Base-by-base conservation (phyloP, 1,140 invertebrate genomes). In the Meloidogyne chitwoodi region DNA sequence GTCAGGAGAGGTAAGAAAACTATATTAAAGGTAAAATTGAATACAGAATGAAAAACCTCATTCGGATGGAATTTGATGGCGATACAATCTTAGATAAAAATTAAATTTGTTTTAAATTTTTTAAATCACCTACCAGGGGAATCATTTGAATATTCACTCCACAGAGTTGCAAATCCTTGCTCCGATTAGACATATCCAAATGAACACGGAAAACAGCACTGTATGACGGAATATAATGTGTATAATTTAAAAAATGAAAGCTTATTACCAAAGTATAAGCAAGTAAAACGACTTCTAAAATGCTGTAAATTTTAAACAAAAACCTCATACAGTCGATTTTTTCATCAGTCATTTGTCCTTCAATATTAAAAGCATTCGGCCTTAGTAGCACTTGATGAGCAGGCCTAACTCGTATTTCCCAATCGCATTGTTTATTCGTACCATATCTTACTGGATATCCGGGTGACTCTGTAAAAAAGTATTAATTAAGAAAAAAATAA, bases 391-490 rank as follows among this genome's bases (percentile, higher is more conserved):
- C 82, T 72, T 84, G 77, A 76, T 86, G 77, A 2, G 73, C 79
- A 31, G 67, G 68, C 2, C 86, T 73, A 3, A 80, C 85, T n/a
- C 68, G 65, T 34, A 86, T 84, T 74, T 87, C 73, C 85, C 85
- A 86, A 64, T 86, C 84, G 70, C 85, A 86, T 22, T 31, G 56
- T 24, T 67, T 81, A 74, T 87, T 79, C 41, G 86, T 85, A 41
- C 70, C 81, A 74, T 86, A 86, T 74, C 87, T 86, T 0, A 84
- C 77, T 14, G 83, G 80, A 68, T 77, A 86, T 0, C 81, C 80
- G 41, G 78, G 79, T 24, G 79, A 80, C 38, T 65, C 68, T 70
- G 24, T 27, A 31, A 26, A 44, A 19, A 26, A 24, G 8, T 67
- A 31, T 22, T 34, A 67, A 10, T 8, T 22, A n/a, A 70, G 41